Evolutionary conservation across 1,140 invertebrate genomes (phyloP), one percentile per base, ranked within the genome.

Genomic region (Calephelis nemesis): DNA sequence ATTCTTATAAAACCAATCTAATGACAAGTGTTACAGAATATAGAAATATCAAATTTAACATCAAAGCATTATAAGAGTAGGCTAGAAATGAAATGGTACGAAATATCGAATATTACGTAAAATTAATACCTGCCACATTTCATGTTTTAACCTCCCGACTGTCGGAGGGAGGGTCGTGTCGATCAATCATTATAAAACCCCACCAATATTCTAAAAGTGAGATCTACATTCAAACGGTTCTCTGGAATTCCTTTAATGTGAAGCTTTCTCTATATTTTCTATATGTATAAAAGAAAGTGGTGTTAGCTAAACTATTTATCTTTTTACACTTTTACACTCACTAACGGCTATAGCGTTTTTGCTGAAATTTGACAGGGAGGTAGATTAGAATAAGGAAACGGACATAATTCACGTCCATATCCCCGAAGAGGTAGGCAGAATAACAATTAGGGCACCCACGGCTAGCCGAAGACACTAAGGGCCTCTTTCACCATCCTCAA

Each of bases 111-210:
- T 10, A 30, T 58, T 58, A 30, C 19, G 30, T 30, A 58, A 30
- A 58, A 58, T 58, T 58, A 58, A 58, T 58, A 58, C 54, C 15
- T 58, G 54, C 19, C 54, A 58, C 54, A 58, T 58, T 58, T 58
- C 54, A 39, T 30, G 19, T 58, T 54, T 58, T 58, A 58, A 58
- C 54, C 19, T 58, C 54, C 15, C 9, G 12, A 58, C 5, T 58
- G 54, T 58, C 54, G 30, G 19, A 39, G 54, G 11, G 54, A 58
- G 54, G 54, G 19, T 58, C 19, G 15, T 15, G 54, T 58, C 54
- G 54, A 58, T 58, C 54, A 58, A 58, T 58, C 54, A 58, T 39
- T 58, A 39, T 58, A 58, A 58, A 30, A 58, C 54, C 50, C 50
- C 12, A 58, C 54, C 54, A 58, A 58, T 58, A 58, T 58, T 58